phyloP scores from a whole-genome alignment of 2,113 vertebrate genomes.

The Pteruthius melanotis region DNA sequence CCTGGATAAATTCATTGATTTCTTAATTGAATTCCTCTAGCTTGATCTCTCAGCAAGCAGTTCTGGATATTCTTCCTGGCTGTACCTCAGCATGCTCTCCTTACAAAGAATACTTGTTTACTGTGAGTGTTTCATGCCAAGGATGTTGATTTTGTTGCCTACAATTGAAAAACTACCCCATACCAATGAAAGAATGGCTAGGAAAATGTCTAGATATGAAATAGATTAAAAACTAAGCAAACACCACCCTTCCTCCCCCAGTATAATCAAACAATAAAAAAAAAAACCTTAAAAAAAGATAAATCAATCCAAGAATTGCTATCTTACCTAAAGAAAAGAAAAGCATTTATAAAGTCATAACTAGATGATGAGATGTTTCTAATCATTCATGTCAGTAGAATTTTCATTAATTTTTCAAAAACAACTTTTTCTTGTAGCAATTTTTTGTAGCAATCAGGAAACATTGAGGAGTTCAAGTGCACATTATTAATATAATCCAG shows the following conservation, averaged over 20 bases:
- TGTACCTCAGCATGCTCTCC: accelerated
- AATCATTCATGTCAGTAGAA: not conserved
- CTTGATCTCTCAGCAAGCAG: not conserved
- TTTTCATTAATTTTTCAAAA: not conserved
- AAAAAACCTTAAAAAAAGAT: not conserved
- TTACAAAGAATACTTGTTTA: not conserved
- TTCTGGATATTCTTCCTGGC: not conserved
- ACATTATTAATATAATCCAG: not conserved
- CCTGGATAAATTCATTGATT: not conserved
- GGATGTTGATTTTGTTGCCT: not conserved
- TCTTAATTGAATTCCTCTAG: not conserved
- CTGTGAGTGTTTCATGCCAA: accelerated
- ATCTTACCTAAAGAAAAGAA: not conserved
- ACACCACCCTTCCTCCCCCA: not conserved
- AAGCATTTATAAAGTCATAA: not conserved
- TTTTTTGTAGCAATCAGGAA: not conserved
- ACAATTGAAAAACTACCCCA: not conserved
- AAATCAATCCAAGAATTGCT: not conserved
- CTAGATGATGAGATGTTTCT: not conserved
- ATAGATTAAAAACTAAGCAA: not conserved
- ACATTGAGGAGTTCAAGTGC: not conserved
- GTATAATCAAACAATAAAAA: not conserved
- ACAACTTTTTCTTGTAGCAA: not conserved
- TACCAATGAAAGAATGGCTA: not conserved
- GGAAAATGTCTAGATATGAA: not conserved